Evolutionary conservation across 2,797 vertebrate genomes (phyloP).

Genomic region (Pseudomugil gertrudae): DNA sequence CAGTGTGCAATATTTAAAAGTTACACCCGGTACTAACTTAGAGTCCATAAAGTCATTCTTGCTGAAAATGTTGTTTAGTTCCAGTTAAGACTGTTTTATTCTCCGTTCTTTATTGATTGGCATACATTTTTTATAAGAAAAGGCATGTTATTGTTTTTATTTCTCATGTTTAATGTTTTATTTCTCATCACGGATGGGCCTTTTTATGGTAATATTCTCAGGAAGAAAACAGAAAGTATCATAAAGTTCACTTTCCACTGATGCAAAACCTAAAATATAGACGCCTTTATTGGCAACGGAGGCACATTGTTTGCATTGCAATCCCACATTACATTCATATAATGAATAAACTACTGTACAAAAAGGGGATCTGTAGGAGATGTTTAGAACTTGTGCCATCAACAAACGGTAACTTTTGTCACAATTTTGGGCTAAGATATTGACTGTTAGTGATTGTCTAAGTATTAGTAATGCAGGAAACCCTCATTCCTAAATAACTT

Average conservation of each 20-base stretch:
- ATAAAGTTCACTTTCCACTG: slow-evolving; percentile 14
- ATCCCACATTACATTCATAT: slow-evolving; percentile 63
- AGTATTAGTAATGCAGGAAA: slow-evolving; percentile 12
- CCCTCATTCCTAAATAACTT: neutral
- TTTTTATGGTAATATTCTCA: slow-evolving; percentile 8
- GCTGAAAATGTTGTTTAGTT: slow-evolving; percentile 42
- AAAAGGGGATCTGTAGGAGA: slow-evolving; percentile 60
- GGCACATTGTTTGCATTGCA: slow-evolving; percentile 68
- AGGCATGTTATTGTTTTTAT: too few relatives aligned
- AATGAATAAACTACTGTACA: slow-evolving; percentile 69
- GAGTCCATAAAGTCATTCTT: slow-evolving; percentile 52
- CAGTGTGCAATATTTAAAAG: slow-evolving; percentile 43
- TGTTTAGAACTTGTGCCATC: slow-evolving; percentile 52
- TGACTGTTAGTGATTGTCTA: neutral
- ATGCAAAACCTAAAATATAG: slow-evolving; percentile 40
- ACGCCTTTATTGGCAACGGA: slow-evolving; percentile 42
- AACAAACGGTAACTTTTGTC: slow-evolving; percentile 55
- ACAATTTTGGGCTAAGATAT: slow-evolving; percentile 30
- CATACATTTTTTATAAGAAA: too few relatives aligned
- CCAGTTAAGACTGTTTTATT: slow-evolving; percentile 30
- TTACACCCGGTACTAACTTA: slow-evolving; percentile 62
- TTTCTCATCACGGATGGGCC: neutral
- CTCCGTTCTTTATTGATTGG: too few relatives aligned
- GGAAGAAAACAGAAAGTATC: slow-evolving; percentile 28
- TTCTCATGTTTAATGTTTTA: too few relatives aligned